Conservation (phyloP, 2,888 invertebrate genomes). For the Physocephala rufipes region DNA sequence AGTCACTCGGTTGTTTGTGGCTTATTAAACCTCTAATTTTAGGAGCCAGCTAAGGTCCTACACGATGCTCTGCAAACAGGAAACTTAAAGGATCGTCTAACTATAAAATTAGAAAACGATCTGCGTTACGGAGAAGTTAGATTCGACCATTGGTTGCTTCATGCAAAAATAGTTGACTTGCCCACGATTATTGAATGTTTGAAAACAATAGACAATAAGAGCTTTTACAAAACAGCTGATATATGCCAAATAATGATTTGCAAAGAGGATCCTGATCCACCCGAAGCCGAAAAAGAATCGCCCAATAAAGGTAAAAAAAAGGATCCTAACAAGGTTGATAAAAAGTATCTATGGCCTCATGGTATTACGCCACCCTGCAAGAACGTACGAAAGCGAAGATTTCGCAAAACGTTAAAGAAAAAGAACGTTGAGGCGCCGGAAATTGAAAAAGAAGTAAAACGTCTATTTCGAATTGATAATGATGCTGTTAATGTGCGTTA, state of each 20-base stretch:
- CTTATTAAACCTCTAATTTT: neutral
- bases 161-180: conserved; percentile 89
- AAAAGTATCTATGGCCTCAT: conserved; percentile 94
- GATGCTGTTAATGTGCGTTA: conserved; percentile 89
- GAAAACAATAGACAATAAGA: conserved; percentile 96
- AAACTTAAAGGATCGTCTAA: conserved; percentile 83
- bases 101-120: conserved; percentile 87
- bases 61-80: conserved; percentile 81
- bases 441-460: conserved; percentile 97
- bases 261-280: conserved; percentile 85
- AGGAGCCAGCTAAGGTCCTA: conserved; percentile 79
- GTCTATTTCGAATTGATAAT: conserved; percentile 88
- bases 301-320: conserved; percentile 84
- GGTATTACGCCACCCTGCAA: conserved; percentile 96
- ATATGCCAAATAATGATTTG: conserved; percentile 92
- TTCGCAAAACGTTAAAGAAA: conserved; percentile 94
- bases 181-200: conserved; percentile 92
- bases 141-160: conserved; percentile 87
- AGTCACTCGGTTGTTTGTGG: neutral
- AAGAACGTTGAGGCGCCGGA: conserved; percentile 97
- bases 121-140: conserved; percentile 88
- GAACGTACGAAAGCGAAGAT: conserved; percentile 90
- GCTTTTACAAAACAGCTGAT: conserved; percentile 97
- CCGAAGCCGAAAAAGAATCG: conserved; percentile 76
- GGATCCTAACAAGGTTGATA: conserved; percentile 82